Percentiles rank a stretch among this genome's conserved stretches.
phyloP scores from a whole-genome alignment of 2,888 invertebrate genomes.

The Lathronympha strigana region DNA sequence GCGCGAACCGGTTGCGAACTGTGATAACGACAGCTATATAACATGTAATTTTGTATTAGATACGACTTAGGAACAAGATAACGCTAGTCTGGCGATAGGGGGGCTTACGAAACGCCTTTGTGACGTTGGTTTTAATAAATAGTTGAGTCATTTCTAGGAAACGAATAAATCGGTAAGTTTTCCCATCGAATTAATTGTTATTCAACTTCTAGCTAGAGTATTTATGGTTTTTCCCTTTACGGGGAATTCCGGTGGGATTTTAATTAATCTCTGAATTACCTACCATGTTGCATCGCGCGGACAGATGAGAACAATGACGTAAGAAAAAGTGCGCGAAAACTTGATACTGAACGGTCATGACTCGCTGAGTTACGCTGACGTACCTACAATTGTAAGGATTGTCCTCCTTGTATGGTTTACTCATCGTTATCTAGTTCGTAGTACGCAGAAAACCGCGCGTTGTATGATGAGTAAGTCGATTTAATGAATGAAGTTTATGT shows the following conservation, averaged over 20 bases:
- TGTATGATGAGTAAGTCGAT: constrained; percentile 32
- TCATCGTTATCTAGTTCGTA: constrained; percentile 32
- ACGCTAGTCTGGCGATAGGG: constrained; percentile 17
- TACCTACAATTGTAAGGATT: constrained; percentile 31
- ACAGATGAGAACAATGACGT: constrained; percentile 58
- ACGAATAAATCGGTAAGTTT: background rate
- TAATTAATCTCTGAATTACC: constrained; percentile 48
- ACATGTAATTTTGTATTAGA: constrained; percentile 41
- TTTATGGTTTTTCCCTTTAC: constrained; percentile 46
- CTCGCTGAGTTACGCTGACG: constrained; percentile 59
- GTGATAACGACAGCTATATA: constrained; percentile 58
- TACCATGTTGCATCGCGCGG: constrained; percentile 48
- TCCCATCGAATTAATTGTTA: background rate
- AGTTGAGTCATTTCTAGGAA: constrained; percentile 2
- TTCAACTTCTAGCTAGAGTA: background rate
- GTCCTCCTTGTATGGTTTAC: constrained; percentile 36
- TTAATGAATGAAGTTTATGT: constrained; percentile 9
- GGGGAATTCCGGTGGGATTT: constrained; percentile 43
- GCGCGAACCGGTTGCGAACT: constrained; percentile 65
- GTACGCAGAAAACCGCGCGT: constrained; percentile 25
- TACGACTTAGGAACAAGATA: constrained; percentile 33
- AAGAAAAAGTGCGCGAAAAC: constrained; percentile 79
- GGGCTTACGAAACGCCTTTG: background rate
- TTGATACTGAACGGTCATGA: constrained; percentile 62
- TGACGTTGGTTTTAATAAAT: background rate